phyloP scores from a whole-genome alignment of 2,888 invertebrate species.

The Acrobasis repandana region DNA sequence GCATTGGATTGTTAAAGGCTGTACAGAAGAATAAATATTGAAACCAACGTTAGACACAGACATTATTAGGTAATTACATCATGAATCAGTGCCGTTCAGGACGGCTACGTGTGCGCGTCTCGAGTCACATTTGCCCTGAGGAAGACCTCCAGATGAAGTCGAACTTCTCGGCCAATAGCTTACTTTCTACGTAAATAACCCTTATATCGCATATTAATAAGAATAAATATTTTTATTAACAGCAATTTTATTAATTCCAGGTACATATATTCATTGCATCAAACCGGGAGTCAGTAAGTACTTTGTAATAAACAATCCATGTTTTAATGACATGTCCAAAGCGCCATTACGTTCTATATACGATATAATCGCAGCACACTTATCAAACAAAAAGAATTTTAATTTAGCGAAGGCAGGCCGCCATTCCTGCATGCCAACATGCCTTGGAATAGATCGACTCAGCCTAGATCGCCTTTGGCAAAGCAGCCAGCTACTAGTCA shows the following conservation, averaged over 20 bases:
- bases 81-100: too few relatives aligned
- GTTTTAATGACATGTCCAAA: constrained; percentile 47
- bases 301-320: constrained; percentile 42
- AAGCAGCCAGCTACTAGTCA: constrained; percentile 77
- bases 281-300: constrained; percentile 41
- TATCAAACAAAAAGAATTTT: constrained; percentile 75
- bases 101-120: too few relatives aligned
- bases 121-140: too few relatives aligned
- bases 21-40: too few relatives aligned
- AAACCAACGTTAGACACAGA: too few relatives aligned
- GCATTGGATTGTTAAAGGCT: too few relatives aligned
- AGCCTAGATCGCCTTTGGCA: constrained; percentile 74
- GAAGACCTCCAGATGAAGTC: too few relatives aligned
- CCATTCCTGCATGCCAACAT: constrained; percentile 65
- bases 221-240: not conserved
- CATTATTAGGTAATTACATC: too few relatives aligned
- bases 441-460: constrained; percentile 63
- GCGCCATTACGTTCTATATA: constrained; percentile 53
- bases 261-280: constrained; percentile 28
- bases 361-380: constrained; percentile 61
- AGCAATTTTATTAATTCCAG: constrained; percentile 29
- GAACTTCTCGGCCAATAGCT: too few relatives aligned
- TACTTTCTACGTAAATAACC: too few relatives aligned
- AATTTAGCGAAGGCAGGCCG: constrained; percentile 66
- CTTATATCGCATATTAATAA: too few relatives aligned